Base-by-base conservation (phyloP, 2,888 invertebrate genomes). In the Agrochola macilenta region DNA sequence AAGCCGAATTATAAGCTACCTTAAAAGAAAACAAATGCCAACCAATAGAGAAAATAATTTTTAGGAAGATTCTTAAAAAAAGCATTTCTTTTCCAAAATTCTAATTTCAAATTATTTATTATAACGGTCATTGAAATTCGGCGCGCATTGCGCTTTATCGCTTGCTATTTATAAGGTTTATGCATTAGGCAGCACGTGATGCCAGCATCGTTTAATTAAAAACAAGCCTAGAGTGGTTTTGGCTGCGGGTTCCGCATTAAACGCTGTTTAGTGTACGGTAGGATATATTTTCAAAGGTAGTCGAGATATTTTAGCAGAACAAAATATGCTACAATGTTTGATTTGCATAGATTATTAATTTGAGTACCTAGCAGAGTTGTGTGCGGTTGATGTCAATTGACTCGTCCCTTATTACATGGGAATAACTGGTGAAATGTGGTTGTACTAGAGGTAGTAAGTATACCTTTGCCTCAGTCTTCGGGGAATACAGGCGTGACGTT, bases 131-230 rank as follows among this genome's bases (percentile, higher is more conserved):
- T 94, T 94, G 90, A 89, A 92, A 93, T 93, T 93, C 93, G 81
- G 90, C 93, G 88, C 90, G 89, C 86, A 90, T 89, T 93, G 93
- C 89, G 89, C 89, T 93, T 93, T 93, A 93, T 93, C 84, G 92
- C 89, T 85, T 80, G 86, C 84, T 90, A 90, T 93, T 83, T 92
- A 91, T 87, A 90, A 88, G 89, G 88, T 90, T 90, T 87, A 81
- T 86, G 85, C 89, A 89, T 91, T 90, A 89, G 86, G 84, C 79
- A 89, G 90, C 91, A 90, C 92, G 92, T 92, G 91, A 90, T 88
- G 76, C 87, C 86, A 81, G 84, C 88, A 83, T 82, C 85, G 81
- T 90, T 90, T 90, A 91, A 90, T 91, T 91, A 90, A 86, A 89
- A 88, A 83, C 75, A 69, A 70, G 69, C 72, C 83, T 73, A 83